Percentiles rank a stretch among this genome's conserved stretches.
These are phyloP conservation scores for Bombus confusus DNA, from an alignment of 1,140 invertebrate species.

Conservation along the genomic window DNA sequence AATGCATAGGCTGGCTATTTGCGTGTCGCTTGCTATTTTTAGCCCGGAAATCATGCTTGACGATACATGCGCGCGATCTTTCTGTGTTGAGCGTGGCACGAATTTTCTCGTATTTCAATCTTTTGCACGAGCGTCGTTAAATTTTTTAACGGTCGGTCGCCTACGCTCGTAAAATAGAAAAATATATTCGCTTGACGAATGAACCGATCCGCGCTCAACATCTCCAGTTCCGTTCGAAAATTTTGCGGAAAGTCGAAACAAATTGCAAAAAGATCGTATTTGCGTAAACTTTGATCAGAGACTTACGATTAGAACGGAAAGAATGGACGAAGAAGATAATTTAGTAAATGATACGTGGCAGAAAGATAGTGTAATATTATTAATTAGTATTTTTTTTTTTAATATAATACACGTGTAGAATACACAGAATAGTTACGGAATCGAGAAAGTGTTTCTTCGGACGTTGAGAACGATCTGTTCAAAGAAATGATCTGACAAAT, in stretches of 20 bases:
- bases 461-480: no score
- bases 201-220: background rate
- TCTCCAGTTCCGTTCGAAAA: background rate
- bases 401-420: no score
- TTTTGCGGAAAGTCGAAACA: background rate
- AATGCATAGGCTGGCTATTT: constrained; percentile 61
- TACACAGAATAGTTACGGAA: no score
- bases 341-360: no score
- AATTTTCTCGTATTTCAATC: background rate
- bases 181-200: background rate
- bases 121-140: background rate
- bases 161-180: background rate
- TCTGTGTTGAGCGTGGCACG: constrained; percentile 9
- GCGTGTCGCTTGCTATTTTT: constrained; percentile 62
- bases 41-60: constrained; percentile 44
- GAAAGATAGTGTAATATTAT: no score
- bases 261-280: no score
- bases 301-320: no score
- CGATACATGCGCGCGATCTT: constrained; percentile 22
- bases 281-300: no score
- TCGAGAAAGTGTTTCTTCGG: no score
- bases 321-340: no score
- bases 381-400: no score
- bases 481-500: no score
- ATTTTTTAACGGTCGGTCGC: background rate